Evolutionary conservation across 2,113 vertebrate genomes (phyloP).

Genomic region (Tupaia chinensis): DNA sequence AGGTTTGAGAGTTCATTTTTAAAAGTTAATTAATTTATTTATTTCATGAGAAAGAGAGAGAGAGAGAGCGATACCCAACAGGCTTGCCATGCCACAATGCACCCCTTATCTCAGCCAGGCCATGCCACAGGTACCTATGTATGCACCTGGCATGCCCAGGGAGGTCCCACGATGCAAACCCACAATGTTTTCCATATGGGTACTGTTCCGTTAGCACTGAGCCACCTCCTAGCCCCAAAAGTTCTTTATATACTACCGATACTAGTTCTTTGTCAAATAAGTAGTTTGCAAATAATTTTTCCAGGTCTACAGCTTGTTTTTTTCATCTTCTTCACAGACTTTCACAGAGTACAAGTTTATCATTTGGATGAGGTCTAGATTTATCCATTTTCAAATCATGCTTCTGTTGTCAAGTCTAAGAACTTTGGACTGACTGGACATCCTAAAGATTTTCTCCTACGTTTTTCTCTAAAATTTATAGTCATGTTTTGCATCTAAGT

Average conservation of each 20-base stretch:
- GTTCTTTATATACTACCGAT: background rate
- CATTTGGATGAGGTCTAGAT: background rate
- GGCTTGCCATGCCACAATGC: no score
- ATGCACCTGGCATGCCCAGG: no score
- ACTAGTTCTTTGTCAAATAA: background rate
- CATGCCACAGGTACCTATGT: no score
- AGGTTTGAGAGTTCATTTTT: background rate
- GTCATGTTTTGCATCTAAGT: background rate
- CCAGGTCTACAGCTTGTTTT: background rate
- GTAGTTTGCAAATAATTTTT: background rate
- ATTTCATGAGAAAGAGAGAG: no score
- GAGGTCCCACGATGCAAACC: no score
- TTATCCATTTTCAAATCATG: background rate
- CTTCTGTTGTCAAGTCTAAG: background rate
- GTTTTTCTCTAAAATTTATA: background rate
- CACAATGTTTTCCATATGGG: no score
- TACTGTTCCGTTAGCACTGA: no score
- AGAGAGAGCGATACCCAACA: no score
- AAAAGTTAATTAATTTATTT: no score
- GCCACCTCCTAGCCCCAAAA: no score
- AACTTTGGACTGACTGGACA: background rate
- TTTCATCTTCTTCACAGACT: background rate
- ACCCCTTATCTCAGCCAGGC: no score
- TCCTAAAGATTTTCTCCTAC: background rate
- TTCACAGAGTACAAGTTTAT: conserved; percentile 32